Conservation (phyloP, 1,140 invertebrate species). For the Drosophila nasuta region DNA sequence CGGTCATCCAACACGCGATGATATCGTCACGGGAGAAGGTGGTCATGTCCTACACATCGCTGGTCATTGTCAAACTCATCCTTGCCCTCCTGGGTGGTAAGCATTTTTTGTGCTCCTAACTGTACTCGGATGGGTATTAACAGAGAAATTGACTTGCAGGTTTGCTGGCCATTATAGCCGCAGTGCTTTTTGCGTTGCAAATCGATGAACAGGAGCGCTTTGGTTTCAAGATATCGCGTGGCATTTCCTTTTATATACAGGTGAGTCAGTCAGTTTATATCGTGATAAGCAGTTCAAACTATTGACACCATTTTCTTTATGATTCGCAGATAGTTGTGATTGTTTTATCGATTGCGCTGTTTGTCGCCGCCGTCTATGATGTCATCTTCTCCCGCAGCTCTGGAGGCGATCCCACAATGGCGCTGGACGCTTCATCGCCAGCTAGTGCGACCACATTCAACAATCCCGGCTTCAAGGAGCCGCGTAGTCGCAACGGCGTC, state of each 20-base stretch:
- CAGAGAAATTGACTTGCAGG: slow-evolving; percentile 86
- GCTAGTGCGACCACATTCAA: slow-evolving; percentile 89
- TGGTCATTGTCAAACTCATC: slow-evolving; percentile 91
- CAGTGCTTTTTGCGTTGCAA: slow-evolving; percentile 92
- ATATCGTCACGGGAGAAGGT: slow-evolving; percentile 92
- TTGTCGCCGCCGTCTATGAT: slow-evolving; percentile 92
- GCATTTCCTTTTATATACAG: slow-evolving; percentile 94
- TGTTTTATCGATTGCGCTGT: slow-evolving; percentile 89
- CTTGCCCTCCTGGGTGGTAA: slow-evolving; percentile 91
- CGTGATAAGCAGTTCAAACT: neutral
- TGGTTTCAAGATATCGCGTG: slow-evolving; percentile 90
- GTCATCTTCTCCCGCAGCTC: slow-evolving; percentile 88
- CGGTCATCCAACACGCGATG: slow-evolving; percentile 93
- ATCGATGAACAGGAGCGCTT: slow-evolving; percentile 90
- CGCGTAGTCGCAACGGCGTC: slow-evolving; percentile 88
- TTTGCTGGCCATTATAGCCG: slow-evolving; percentile 90
- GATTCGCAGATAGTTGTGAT: slow-evolving; percentile 90
- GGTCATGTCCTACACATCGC: slow-evolving; percentile 90
- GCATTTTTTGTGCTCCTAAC: slow-evolving; percentile 49
- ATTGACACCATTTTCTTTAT: neutral
- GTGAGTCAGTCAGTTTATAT: slow-evolving; percentile 85
- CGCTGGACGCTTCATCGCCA: slow-evolving; percentile 86
- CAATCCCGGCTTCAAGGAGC: slow-evolving; percentile 93
- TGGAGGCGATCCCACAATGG: slow-evolving; percentile 91
- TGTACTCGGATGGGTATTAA: neutral